Evolutionary conservation across 2,797 vertebrate genomes (phyloP), one percentile per base, ranked within the genome.

Genomic region (Apogon talboti): DNA sequence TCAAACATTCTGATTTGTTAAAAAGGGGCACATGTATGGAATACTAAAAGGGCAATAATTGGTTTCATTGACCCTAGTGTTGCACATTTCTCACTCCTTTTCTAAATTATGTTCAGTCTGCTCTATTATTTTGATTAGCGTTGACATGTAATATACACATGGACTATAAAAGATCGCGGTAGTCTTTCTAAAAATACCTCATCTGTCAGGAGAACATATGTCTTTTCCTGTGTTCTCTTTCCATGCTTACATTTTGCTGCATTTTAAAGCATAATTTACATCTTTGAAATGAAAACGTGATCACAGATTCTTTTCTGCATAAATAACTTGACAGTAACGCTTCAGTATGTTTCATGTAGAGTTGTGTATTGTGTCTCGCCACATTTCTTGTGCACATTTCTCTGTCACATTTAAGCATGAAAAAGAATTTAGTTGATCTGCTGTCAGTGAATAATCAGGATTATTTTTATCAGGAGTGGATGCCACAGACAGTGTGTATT

Each of bases 11-110:
- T 24, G n/a, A 66, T 63, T 54, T 78, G 60, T 60, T 35, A 53
- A 87, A 91, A 92, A 93, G 89, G 89, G 91, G 92, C 91, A 93
- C 90, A 92, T 92, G 91, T 92, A 92, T 87, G 66, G 75, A 75
- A 84, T 18, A 54, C 55, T 79, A 89, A 74, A 81, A 77, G 88
- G 88, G 87, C 88, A 89, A 80, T 75, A 64, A 81, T 85, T 84
- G 69, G 75, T 66, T 74, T 41, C 45, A 47, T 47, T 71, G 67
- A 79, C 54, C 65, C 41, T 24, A n/a, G 53, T 37, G 51, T 51
- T 48, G 38, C 57, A 67, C 48, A 64, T 33, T 69, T 64, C 49
- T 43, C 49, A 42, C 28, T 55, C 24, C 14, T 64, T 49, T 50
- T 46, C 42, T 40, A 43, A 53, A 72, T 24, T 21, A 40, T 47